Evolutionary conservation across 1,140 invertebrate genomes (phyloP).

Genomic region (Melanaphis sacchari): DNA sequence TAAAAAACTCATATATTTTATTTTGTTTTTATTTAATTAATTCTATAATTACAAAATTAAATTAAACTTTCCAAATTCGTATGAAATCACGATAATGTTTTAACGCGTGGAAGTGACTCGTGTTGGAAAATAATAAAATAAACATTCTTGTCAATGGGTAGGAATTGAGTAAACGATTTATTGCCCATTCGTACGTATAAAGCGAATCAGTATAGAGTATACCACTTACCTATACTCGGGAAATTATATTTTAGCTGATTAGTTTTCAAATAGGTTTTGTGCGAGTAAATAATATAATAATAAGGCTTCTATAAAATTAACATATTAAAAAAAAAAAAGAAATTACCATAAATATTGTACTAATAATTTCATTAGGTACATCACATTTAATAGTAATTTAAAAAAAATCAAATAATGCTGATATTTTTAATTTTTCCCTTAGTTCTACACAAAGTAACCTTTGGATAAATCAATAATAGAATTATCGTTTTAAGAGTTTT

Average conservation of each 20-base stretch:
- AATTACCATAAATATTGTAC: background rate
- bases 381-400: background rate
- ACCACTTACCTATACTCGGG: background rate
- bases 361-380: background rate
- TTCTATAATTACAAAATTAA: background rate
- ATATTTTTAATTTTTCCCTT: background rate
- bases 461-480: background rate
- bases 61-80: background rate
- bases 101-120: background rate
- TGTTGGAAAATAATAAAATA: conserved; percentile 12
- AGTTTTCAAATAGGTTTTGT: background rate
- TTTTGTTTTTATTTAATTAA: background rate
- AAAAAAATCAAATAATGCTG: background rate
- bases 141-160: background rate
- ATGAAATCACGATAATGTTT: background rate
- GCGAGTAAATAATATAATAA: background rate
- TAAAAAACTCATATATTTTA: background rate
- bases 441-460: background rate
- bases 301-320: background rate
- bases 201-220: background rate
- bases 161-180: background rate
- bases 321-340: conserved; percentile 13
- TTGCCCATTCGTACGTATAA: background rate
- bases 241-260: conserved; percentile 3
- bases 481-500: background rate